These are phyloP conservation scores for Poecilia gillii DNA, from an alignment of 2,797 vertebrate species.

Conservation along the genomic window DNA sequence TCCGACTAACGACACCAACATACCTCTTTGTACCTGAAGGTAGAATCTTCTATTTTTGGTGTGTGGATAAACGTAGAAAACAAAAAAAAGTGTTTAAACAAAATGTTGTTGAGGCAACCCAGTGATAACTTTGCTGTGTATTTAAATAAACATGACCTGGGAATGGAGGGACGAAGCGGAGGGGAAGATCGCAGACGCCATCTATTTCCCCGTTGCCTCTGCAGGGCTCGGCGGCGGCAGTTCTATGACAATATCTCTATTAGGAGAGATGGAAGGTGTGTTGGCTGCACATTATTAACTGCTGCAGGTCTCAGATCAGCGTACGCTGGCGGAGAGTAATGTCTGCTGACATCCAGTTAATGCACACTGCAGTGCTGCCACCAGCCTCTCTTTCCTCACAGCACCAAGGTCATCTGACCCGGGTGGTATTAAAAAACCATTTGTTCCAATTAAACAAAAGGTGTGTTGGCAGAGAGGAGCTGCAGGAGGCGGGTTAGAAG, in stretches of 20 bases:
- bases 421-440: constrained; percentile 74
- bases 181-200: not conserved
- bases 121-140: not conserved
- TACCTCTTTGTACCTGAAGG: not conserved
- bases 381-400: constrained; percentile 48
- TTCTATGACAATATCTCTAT: constrained; percentile 78
- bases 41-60: not conserved
- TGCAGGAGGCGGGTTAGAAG: constrained; percentile 18
- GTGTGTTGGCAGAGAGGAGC: constrained; percentile 44
- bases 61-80: not conserved
- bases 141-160: constrained; percentile 4
- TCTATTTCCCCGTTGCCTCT: constrained; percentile 6
- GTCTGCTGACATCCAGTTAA: constrained; percentile 56
- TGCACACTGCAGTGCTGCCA: constrained; percentile 44
- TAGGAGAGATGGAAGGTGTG: constrained; percentile 78
- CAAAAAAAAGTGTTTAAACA: not conserved
- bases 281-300: constrained; percentile 75
- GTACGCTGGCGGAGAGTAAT: constrained; percentile 62
- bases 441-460: constrained; percentile 66
- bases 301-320: constrained; percentile 60
- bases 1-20: not conserved
- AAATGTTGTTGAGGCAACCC: not conserved
- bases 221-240: constrained; percentile 62
- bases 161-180: not conserved
- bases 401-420: constrained; percentile 72